Evolutionary conservation across 2,113 vertebrate species (phyloP), one percentile per base, ranked within the genome.

Genomic region (Mungos mungo): DNA sequence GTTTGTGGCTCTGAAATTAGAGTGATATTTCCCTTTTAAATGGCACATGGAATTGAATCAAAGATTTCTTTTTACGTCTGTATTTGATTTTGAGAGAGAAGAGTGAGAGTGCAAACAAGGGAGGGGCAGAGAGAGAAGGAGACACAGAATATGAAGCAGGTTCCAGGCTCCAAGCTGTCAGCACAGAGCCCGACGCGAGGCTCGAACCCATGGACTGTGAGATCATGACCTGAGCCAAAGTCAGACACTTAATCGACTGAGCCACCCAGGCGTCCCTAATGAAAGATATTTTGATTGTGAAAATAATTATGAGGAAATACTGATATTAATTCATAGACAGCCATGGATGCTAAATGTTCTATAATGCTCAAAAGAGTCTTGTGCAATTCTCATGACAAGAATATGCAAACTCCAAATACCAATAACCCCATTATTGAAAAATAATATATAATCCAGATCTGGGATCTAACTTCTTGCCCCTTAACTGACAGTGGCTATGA

Each of bases 301-400:
- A 68, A 80, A 84, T 89, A 79, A 87, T 19, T 65, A 23, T 33
- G 50, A 87, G 83, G 33, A 96, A 96, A 68, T 84, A 63, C 25
- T 95, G 50, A 31, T 85, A 87, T 65, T 23, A 93, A 93, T 35
- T 86, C 18, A 29, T 38, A 35, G 15, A 11, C 50, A 25, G 1
- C n/a, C 27, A 90, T 50, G 8, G 31, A 88, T 87, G 31, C 25
- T 84, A 90, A 96, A 90, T 93, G 12, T 45, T 92, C 74, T 60
- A 10, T 83, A 90, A 76, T 47, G 15, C 3, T 89, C 35, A 92
- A 81, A 76, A 69, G 0, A n/a, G 23, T 38, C 25, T 77, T 95
- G 23, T n/a, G 16, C n/a, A 47, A 69, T 79, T 96, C n/a, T 95
- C 50, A 74, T 47, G 23, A 87, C 4, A 79, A 82, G 76, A 90